Base-by-base conservation (phyloP, 2,113 vertebrate species). In the Seriola rivoliana region DNA sequence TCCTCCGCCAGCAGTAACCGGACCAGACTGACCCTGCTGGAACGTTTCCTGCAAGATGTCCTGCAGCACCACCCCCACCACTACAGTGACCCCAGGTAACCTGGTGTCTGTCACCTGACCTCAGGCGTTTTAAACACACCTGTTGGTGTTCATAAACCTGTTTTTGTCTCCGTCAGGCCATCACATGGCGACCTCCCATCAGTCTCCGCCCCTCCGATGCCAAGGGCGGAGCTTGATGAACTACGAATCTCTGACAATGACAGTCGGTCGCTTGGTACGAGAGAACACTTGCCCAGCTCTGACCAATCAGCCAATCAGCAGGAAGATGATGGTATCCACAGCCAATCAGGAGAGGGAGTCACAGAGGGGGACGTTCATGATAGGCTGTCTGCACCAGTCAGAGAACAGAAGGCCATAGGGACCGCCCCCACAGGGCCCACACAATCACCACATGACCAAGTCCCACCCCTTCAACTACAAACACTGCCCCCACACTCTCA, bases 31-130 rank as follows among this genome's bases (percentile, higher is more conserved):
- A 97, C 94, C 48, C 66, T 99, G 82, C 94, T 99, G 96, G 97
- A 99, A 5, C 96, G 97, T 74, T 99, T 99, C 86, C 93, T 99
- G 66, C 95, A 97, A 79, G 98, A 99, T 42, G 97, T 99, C 32
- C 86, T 97, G 34, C 92, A 92, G 36, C 96, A 99, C 86, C 97
- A 98, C 92, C 97, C 98, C 0, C 92, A 96, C 85, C 38, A 0
- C 38, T 64, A 75, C 46, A 29, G 50, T 0, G 40, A 67, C 5
- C 11, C 59, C 42, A 86, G 76, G 72, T 83, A 44, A 40, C 9
- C 11, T 9, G 6, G 34, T 36, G 34, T 36, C 34, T 36, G 34
- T 36, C 6, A 42, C 40, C 40, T 42, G 40, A 42, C 2, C 40
- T 42, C 40, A 42, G 10, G 40, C 9, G 40, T 42, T 42, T 2